Evolutionary conservation across 2,888 invertebrate species (phyloP).

Genomic region (Leucoptera coffeella): DNA sequence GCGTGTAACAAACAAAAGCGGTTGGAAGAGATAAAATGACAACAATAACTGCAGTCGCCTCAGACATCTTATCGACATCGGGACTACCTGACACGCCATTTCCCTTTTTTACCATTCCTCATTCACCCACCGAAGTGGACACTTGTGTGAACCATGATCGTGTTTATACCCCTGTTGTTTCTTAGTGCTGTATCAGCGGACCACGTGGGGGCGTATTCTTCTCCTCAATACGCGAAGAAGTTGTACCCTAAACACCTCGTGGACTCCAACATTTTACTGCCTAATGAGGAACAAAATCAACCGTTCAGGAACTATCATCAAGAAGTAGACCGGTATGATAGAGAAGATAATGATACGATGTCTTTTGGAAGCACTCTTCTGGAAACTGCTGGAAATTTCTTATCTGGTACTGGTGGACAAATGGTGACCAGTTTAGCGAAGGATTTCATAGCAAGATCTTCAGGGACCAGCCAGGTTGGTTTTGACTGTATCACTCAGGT

Average conservation of each 20-base stretch:
- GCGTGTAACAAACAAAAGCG: slow-evolving; percentile 46
- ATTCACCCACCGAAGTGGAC: neutral
- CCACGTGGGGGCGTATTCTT: slow-evolving; percentile 45
- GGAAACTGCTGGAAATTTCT: slow-evolving; percentile 30
- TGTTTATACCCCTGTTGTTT: no score
- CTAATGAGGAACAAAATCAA: slow-evolving; percentile 20
- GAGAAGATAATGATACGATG: slow-evolving; percentile 17
- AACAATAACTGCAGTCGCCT: slow-evolving; percentile 15
- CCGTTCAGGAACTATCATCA: slow-evolving; percentile 13
- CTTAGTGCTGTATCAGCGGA: slow-evolving; percentile 14
- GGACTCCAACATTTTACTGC: slow-evolving; percentile 24
- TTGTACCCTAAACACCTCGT: slow-evolving; percentile 27
- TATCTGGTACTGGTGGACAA: slow-evolving; percentile 40
- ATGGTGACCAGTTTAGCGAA: slow-evolving; percentile 56
- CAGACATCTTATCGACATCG: slow-evolving; percentile 13
- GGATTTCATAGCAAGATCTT: slow-evolving; percentile 62
- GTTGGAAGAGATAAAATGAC: slow-evolving; percentile 42
- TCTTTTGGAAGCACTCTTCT: slow-evolving; percentile 27
- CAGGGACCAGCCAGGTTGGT: slow-evolving; percentile 65
- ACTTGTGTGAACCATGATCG: no score
- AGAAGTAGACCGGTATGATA: slow-evolving; percentile 19
- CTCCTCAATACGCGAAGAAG: slow-evolving; percentile 46
- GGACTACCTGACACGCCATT: neutral
- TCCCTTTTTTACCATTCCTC: neutral
- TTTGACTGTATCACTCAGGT: slow-evolving; percentile 48